Evolutionary conservation across 2,113 vertebrate species (phyloP).

Genomic region (Nothobranchius kuhntae): DNA sequence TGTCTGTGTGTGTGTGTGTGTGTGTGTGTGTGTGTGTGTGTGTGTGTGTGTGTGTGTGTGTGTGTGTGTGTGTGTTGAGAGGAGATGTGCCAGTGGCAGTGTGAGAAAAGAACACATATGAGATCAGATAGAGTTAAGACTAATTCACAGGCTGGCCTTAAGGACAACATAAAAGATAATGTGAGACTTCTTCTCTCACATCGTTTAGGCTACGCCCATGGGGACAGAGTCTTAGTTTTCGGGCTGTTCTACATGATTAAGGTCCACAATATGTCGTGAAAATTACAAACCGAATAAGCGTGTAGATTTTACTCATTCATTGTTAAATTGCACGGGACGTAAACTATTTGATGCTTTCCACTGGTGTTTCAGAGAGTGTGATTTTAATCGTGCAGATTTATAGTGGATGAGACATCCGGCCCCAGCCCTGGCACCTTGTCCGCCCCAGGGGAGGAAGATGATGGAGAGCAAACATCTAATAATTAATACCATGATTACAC

Average conservation of each 20-base stretch:
- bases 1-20: constrained; percentile 1
- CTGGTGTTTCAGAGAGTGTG: constrained; percentile 40
- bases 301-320: not conserved
- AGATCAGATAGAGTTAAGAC: constrained; percentile 67
- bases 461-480: constrained; percentile 83
- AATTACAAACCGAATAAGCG: not conserved
- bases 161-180: constrained; percentile 67
- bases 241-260: constrained; percentile 53
- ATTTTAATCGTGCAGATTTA: constrained; percentile 73
- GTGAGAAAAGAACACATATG: constrained; percentile 65
- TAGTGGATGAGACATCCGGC: constrained; percentile 69
- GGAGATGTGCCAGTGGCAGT: constrained; percentile 53
- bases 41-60: constrained; percentile 13
- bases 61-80: constrained; percentile 20
- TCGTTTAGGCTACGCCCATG: constrained; percentile 63
- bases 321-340: constrained; percentile 10
- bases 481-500: constrained; percentile 82
- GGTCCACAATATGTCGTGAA: constrained; percentile 16
- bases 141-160: constrained; percentile 64
- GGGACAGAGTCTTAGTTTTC: constrained; percentile 62
- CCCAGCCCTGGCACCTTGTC: constrained; percentile 68
- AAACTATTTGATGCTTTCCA: not conserved
- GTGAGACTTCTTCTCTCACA: constrained; percentile 76
- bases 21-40: constrained; percentile 26
- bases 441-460: constrained; percentile 71